Conservation (phyloP, 2,888 invertebrate species). For the Sialis lutaria region DNA sequence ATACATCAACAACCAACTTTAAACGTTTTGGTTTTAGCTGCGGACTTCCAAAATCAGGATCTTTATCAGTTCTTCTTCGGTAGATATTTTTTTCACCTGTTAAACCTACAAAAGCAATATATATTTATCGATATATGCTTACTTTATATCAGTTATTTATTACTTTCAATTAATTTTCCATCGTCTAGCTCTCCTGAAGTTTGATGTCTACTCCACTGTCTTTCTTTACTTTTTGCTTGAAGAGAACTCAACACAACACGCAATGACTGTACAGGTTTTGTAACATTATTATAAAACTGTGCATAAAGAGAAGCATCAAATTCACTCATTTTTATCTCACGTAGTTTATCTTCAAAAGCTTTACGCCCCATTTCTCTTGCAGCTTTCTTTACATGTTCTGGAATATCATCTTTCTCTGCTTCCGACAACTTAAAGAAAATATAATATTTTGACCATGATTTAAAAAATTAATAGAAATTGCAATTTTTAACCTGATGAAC, state of each 20-base stretch:
- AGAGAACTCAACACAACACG: slow-evolving; percentile 71
- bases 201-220: slow-evolving; percentile 88
- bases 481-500: slow-evolving; percentile 57
- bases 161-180: slow-evolving; percentile 83
- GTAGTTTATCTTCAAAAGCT: slow-evolving; percentile 70
- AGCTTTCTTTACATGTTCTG: slow-evolving; percentile 73
- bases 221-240: slow-evolving; percentile 85
- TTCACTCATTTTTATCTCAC: slow-evolving; percentile 88
- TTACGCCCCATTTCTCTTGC: slow-evolving; percentile 86
- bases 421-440: slow-evolving; percentile 46
- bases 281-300: slow-evolving; percentile 60
- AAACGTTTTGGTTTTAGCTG: slow-evolving; percentile 78
- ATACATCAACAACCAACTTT: slow-evolving; percentile 77
- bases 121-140: background rate
- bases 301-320: slow-evolving; percentile 80
- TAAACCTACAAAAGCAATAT: slow-evolving; percentile 31
- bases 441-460: background rate
- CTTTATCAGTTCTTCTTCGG: slow-evolving; percentile 63
- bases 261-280: slow-evolving; percentile 69
- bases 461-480: background rate
- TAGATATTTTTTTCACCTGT: slow-evolving; percentile 89
- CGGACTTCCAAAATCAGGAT: slow-evolving; percentile 75
- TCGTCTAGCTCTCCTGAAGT: slow-evolving; percentile 92
- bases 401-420: slow-evolving; percentile 76
- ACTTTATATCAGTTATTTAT: background rate